Base-by-base conservation (phyloP, 2,797 vertebrate species). In the Leptoclinus maculatus region DNA sequence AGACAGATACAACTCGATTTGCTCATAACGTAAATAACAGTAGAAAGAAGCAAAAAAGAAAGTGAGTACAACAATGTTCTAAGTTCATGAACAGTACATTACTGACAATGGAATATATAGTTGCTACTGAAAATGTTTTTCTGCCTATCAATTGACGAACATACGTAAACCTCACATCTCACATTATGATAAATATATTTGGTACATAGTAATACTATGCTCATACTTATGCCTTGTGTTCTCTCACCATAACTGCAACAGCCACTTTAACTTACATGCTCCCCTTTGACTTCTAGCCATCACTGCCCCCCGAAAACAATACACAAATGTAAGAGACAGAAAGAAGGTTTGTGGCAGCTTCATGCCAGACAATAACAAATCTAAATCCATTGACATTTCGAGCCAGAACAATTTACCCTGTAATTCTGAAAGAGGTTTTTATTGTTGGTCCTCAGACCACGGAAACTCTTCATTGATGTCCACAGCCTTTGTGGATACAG, bases 361-460 rank as follows among this genome's bases (percentile, higher is more conserved):
- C 62, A 39, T 68, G 71, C 67, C 60, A 25, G 49, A 76, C 73
- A 64, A 7, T 38, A 71, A 71, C 29, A 68, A 71, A 79, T 75
- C 68, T 32, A 75, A 69, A 82, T 73, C 36, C 38, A 83, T 45
- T 70, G 70, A 79, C 59, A 68, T 80, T 79, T 83, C 38, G 19
- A 80, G 67, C 63, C 72, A 73, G 45, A 89, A 83, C 59, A 23
- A 74, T 82, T 79, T 78, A 34, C 66, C 72, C 68, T 75, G 78
- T 83, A 74, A 88, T 91, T 92, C 78, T 89, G 91, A 91, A 82
- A 73, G 84, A 91, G 73, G 29, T 83, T 84, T 70, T 69, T 56
- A 1, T 16, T 56, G 53, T 27, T 53, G 51, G n/a, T 68, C 51
- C 72, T 73, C 72, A 73, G 38, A 79, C 16, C 1, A 34, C 34